Conservation (phyloP, 2,113 vertebrate species). For the Etheostoma cragini region DNA sequence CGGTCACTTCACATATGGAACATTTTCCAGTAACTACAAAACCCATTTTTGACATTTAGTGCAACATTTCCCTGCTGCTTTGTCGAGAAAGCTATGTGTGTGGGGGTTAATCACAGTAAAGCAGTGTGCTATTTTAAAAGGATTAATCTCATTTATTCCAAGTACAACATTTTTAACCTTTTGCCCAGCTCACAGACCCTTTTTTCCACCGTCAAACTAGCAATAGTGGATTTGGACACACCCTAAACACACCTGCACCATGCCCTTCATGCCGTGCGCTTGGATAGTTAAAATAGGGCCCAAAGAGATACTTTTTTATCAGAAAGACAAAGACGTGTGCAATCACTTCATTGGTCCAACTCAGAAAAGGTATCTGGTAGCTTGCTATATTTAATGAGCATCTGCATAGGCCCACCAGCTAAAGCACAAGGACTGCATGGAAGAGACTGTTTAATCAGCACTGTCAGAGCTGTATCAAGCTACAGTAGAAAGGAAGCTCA, state of each 20-base stretch:
- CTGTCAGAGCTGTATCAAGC: not conserved
- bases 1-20: not conserved
- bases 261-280: too few species aligned
- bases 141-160: not conserved
- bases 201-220: too few species aligned
- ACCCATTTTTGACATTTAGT: slow-evolving; percentile 12
- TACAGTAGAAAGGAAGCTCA: not conserved
- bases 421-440: not conserved
- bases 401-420: not conserved
- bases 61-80: not conserved
- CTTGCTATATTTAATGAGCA: not conserved
- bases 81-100: not conserved
- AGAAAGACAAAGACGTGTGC: not conserved
- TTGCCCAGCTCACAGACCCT: too few species aligned
- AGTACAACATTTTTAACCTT: too few species aligned
- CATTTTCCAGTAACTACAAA: slow-evolving; percentile 12
- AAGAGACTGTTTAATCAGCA: not conserved
- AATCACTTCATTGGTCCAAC: not conserved
- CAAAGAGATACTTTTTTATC: not conserved
- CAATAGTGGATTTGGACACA: too few species aligned
- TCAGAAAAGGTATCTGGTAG: not conserved
- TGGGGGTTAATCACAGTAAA: slow-evolving; percentile 3
- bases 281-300: too few species aligned
- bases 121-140: not conserved
- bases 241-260: too few species aligned